These are phyloP conservation scores for Nicator chloris DNA, from an alignment of 2,113 vertebrate species.

Conservation along the genomic window DNA sequence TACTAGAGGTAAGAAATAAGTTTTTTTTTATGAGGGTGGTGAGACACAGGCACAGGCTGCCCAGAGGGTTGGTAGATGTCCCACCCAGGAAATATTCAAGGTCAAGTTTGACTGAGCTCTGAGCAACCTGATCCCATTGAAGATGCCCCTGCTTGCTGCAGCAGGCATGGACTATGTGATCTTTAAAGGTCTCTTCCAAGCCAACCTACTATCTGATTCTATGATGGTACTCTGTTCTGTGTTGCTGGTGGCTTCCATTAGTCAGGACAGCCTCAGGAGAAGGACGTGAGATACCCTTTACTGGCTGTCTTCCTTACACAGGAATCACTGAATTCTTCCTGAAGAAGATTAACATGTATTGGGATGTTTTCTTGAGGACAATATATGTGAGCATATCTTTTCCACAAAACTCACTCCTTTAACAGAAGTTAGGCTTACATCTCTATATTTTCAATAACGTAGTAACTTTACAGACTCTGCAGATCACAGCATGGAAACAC, in stretches of 20 bases:
- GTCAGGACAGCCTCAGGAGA: background rate
- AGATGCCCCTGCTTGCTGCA: background rate
- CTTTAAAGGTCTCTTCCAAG: background rate
- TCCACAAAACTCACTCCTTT: background rate
- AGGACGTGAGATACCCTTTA: background rate
- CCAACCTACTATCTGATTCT: background rate
- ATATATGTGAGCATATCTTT: background rate
- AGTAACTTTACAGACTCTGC: background rate
- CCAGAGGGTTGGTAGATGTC: background rate
- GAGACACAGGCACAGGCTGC: background rate
- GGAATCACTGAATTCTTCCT: background rate
- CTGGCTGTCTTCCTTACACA: background rate
- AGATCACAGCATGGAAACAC: background rate
- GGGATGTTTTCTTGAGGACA: background rate
- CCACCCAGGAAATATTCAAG: background rate
- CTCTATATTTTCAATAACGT: background rate
- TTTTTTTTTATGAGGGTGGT: background rate
- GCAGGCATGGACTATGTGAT: fast-evolving
- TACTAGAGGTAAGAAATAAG: background rate
- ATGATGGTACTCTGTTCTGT: background rate
- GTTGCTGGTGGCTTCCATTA: background rate
- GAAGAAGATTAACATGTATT: background rate
- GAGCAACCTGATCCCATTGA: background rate
- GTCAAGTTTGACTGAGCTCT: background rate
- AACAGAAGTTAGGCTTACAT: background rate